Base-by-base conservation (phyloP, 2,113 vertebrate species). In the Coptodon rendalli region DNA sequence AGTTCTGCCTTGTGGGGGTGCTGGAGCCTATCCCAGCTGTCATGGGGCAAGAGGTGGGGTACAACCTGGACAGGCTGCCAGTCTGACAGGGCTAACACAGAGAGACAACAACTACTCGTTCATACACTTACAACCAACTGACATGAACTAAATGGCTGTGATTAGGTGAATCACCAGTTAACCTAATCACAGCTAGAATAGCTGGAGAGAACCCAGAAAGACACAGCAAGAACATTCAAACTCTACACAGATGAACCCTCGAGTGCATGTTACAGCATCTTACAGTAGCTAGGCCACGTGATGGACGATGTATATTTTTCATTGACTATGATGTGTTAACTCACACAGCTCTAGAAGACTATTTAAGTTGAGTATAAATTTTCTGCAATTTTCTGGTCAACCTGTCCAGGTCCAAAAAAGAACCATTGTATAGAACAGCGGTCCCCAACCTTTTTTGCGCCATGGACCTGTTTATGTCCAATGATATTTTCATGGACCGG, bases 401-500 rank as follows among this genome's bases (percentile, higher is more conserved):
- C 22, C 34, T 0, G 34, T 40, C 11, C 34, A 68, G 11, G 57
- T 61, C 29, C 29, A 6, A 61, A 34, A 34, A 19, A 10, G 0
- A 61, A 31, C 16, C 57, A 31, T 61, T 19, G 5, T 34, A 10
- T 1, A 59, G 3, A 29, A 3, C 56, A 59, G 5, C 1, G 1
- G 24, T 59, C 7, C 7, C 1, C 27, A 0, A 59, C 7, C 27
- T 59, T 59, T 59, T 29, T 59, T 59, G 29, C 1, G 0, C 56
- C 56, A 59, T 2, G 1, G 7, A 16, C 56, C 27, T 29, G 27
- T 59, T 59, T 9, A 59, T 59, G 27, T 59, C 0, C 0, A 0
- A 59, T 27, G 31, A 31, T 17, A 59, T 59, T 9, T 59, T 59
- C 57, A 59, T 3, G 2, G 57, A 59, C 57, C 9, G 14, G 0